Conservation (phyloP, 2,113 vertebrate species). For the Tor tambroides region DNA sequence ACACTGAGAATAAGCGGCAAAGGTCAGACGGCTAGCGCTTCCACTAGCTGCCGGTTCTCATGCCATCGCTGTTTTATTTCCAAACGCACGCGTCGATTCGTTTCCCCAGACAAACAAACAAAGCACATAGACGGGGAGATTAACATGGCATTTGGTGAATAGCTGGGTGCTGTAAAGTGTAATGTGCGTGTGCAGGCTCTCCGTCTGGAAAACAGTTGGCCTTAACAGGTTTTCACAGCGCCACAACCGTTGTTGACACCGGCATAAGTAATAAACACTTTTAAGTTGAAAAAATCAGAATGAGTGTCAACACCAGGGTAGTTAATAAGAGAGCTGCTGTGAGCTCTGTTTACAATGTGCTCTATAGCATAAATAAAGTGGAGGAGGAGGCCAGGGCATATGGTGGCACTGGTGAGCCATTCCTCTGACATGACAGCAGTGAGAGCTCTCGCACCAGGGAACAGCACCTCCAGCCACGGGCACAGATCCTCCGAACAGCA, state of each 20-base stretch:
- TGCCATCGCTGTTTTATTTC: neutral
- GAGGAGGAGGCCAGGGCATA: slow-evolving; percentile 76
- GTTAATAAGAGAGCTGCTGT: slow-evolving; percentile 80
- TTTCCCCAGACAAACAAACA: neutral
- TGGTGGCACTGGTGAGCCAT: slow-evolving; percentile 72
- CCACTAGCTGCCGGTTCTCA: neutral
- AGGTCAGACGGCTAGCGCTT: slow-evolving; percentile 47
- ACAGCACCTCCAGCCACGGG: slow-evolving; percentile 68
- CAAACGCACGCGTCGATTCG: neutral
- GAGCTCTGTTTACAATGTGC: slow-evolving; percentile 77
- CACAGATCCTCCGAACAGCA: slow-evolving; percentile 35
- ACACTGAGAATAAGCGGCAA: slow-evolving; percentile 41
- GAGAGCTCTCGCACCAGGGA: slow-evolving; percentile 72
- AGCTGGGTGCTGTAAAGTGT: slow-evolving; percentile 37
- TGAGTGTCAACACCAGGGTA: slow-evolving; percentile 76
- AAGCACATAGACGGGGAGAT: slow-evolving; percentile 2
- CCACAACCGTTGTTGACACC: slow-evolving; percentile 67
- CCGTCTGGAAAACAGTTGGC: slow-evolving; percentile 53
- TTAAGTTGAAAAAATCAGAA: slow-evolving; percentile 79
- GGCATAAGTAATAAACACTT: slow-evolving; percentile 82
- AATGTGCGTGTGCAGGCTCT: slow-evolving; percentile 41
- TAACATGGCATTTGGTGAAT: slow-evolving; percentile 35
- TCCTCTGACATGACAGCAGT: slow-evolving; percentile 78
- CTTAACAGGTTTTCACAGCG: slow-evolving; percentile 66
- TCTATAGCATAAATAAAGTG: slow-evolving; percentile 78